A percentile compares a stretch with the other conserved stretches of the same genome.
Evolutionary conservation across 2,797 vertebrate species (phyloP).

Genomic region (Pseudocheirus occidentalis): DNA sequence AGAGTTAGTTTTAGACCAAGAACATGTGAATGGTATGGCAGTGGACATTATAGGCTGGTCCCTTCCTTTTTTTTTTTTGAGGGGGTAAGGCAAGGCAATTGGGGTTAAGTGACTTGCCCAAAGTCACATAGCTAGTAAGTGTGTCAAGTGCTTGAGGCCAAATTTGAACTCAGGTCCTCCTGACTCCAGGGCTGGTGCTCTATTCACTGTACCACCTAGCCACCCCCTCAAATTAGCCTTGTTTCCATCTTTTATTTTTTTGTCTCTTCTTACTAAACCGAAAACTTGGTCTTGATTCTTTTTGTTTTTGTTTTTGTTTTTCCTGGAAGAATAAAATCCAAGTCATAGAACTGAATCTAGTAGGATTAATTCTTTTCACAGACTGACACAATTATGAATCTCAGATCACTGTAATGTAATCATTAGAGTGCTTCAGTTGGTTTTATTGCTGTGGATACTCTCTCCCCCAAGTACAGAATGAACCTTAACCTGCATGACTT

Average conservation of each 20-base stretch:
- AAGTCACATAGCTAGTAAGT: too few relatives aligned
- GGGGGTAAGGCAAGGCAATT: too few relatives aligned
- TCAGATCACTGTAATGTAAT: not conserved
- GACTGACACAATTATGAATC: not conserved
- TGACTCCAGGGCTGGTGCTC: too few relatives aligned
- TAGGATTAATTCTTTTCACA: not conserved
- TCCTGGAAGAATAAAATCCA: not conserved
- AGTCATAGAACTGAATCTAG: not conserved
- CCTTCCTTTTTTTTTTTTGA: too few relatives aligned
- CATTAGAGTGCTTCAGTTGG: not conserved
- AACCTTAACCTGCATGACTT: not conserved
- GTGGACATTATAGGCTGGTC: not conserved
- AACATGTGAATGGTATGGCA: not conserved
- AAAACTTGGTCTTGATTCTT: not conserved
- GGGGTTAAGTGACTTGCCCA: too few relatives aligned
- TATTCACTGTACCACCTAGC: too few relatives aligned
- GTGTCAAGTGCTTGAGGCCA: too few relatives aligned
- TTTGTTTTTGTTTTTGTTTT: not conserved
- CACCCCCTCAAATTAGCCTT: too few relatives aligned
- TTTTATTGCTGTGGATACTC: not conserved
- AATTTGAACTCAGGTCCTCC: too few relatives aligned
- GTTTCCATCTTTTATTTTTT: too few relatives aligned
- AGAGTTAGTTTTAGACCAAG: not conserved
- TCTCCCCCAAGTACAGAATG: not conserved
- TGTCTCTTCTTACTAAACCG: not conserved